A percentile compares a stretch with the other conserved stretches of the same genome.
These are phyloP conservation scores for Acanthaster planci DNA, from an alignment of 35 echinoderm and acorn worm species.

Conservation along the genomic window DNA sequence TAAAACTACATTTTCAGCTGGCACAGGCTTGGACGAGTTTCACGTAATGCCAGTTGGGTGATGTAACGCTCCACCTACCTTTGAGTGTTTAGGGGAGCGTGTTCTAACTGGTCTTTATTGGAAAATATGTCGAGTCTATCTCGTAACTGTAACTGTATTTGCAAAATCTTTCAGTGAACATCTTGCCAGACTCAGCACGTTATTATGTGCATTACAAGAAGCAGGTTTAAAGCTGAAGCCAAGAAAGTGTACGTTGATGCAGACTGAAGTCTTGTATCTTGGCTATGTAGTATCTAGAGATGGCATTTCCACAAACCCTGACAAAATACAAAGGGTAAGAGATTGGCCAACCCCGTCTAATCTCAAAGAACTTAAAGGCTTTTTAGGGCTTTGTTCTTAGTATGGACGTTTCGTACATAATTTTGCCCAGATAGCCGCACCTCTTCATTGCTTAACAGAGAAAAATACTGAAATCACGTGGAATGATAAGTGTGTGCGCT, in stretches of 20 bases:
- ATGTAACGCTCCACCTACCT: constrained; percentile 32
- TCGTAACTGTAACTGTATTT: constrained; percentile 38
- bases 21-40: constrained; percentile 52
- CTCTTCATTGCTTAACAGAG: constrained; percentile 31
- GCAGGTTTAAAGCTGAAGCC: constrained; percentile 64
- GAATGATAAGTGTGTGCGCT: background rate
- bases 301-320: constrained; percentile 52
- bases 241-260: constrained; percentile 55
- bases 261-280: constrained; percentile 58
- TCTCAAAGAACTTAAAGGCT: constrained; percentile 48
- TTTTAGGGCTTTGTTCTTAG: constrained; percentile 59
- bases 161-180: constrained; percentile 11
- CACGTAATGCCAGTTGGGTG: constrained; percentile 61
- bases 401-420: constrained; percentile 50
- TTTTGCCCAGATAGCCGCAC: constrained; percentile 48
- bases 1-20: constrained; percentile 45
- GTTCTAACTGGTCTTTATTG: constrained; percentile 33
- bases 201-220: constrained; percentile 23
- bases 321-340: constrained; percentile 40
- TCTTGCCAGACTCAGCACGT: background rate
- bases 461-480: constrained; percentile 22
- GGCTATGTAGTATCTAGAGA: constrained; percentile 51
- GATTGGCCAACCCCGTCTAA: constrained; percentile 61
- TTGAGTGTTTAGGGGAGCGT: constrained; percentile 37
- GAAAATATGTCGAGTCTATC: constrained; percentile 21